A percentile compares a stretch with the other conserved stretches of the same genome.
phyloP scores from a whole-genome alignment of 2,888 invertebrate species.

The Melanchra persicariae region DNA sequence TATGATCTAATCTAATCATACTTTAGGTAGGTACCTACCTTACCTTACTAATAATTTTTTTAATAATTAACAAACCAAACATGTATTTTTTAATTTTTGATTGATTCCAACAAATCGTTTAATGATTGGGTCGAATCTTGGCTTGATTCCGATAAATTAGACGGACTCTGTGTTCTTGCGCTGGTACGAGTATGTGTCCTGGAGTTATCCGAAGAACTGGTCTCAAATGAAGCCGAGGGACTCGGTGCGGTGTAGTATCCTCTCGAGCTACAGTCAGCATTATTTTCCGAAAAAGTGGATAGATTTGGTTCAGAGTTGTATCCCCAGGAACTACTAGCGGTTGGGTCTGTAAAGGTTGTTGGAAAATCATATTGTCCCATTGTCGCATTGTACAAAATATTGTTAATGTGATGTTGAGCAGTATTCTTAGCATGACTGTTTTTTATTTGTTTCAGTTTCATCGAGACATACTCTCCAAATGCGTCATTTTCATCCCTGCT shows the following conservation, averaged over 20 bases:
- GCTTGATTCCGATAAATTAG: constrained; percentile 24
- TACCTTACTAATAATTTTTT: constrained; percentile 35
- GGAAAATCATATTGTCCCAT: constrained; percentile 50
- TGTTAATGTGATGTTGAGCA: constrained; percentile 32
- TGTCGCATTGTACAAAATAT: constrained; percentile 21
- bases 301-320: constrained; percentile 43
- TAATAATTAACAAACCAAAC: constrained; percentile 26
- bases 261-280: constrained; percentile 63
- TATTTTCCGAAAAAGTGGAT: constrained; percentile 38
- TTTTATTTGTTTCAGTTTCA: constrained; percentile 61
- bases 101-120: constrained; percentile 56
- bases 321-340: constrained; percentile 56
- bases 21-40: constrained; percentile 19
- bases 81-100: constrained; percentile 22
- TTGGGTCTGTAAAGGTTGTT: constrained; percentile 56
- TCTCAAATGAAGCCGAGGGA: constrained; percentile 30
- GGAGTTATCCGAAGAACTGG: constrained; percentile 32
- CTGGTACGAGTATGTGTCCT: constrained; percentile 32
- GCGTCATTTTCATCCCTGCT: constrained; percentile 52
- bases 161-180: constrained; percentile 35
- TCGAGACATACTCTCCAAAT: constrained; percentile 59
- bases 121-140: constrained; percentile 59
- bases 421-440: constrained; percentile 33
- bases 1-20: constrained; percentile 24
- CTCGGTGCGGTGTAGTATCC: constrained; percentile 61